A percentile compares a stretch with the other conserved stretches of the same genome.
Conservation (phyloP, 2,113 vertebrate species). For the Psammodynastes pulverulentus region DNA sequence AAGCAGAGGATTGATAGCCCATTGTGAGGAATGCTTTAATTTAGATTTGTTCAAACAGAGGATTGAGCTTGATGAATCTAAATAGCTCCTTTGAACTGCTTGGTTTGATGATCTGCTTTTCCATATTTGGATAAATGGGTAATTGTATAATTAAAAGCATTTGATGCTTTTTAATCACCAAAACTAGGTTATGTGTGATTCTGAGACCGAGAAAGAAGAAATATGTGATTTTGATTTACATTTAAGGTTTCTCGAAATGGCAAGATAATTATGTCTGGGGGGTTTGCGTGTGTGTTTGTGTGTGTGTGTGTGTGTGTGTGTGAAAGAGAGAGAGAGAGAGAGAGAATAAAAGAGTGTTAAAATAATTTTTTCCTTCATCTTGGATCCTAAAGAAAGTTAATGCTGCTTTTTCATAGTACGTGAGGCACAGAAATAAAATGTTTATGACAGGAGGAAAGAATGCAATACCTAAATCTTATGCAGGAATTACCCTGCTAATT, state of each 20-base stretch:
- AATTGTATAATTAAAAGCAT: background rate
- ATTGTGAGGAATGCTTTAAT: background rate
- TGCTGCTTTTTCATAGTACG: conserved; percentile 10
- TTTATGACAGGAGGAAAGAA: background rate
- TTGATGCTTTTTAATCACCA: background rate
- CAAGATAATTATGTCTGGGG: background rate
- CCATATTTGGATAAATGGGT: conserved; percentile 8
- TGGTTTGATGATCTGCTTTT: background rate
- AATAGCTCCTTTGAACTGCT: background rate
- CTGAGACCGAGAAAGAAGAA: background rate
- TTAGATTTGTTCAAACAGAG: background rate
- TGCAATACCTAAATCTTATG: rapidly evolving
- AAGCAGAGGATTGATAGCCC: background rate
- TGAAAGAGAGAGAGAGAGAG: background rate
- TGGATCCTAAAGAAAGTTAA: background rate
- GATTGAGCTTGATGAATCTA: background rate
- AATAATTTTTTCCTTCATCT: background rate
- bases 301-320: background rate
- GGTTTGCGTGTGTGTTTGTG: too few relatives aligned
- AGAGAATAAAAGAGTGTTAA: background rate
- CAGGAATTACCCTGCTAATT: background rate
- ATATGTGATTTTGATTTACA: background rate
- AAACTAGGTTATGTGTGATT: background rate
- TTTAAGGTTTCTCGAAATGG: background rate
- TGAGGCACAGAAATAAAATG: background rate